Evolutionary conservation across 1,140 invertebrate species (phyloP).

Genomic region (Scaptodrosophila lebanonensis): DNA sequence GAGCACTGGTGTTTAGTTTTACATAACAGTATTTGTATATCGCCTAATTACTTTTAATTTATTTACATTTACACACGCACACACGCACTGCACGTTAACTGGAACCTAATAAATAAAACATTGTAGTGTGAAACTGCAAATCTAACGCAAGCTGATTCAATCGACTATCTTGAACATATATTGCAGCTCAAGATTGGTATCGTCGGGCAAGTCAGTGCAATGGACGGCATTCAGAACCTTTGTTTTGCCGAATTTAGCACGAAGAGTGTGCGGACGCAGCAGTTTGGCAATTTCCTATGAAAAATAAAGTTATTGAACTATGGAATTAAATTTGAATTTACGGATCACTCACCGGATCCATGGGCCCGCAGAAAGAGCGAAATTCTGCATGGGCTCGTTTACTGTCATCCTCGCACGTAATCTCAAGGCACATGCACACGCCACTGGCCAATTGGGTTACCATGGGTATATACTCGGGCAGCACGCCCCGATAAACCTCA

Average conservation of each 20-base stretch:
- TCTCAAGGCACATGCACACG: constrained; percentile 90
- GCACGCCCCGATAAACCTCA: constrained; percentile 95
- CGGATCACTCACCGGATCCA: constrained; percentile 86
- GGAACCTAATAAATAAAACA: constrained; percentile 18
- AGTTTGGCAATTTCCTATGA: constrained; percentile 89
- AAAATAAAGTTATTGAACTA: constrained; percentile 5
- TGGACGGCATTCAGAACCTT: constrained; percentile 93
- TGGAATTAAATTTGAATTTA: background rate
- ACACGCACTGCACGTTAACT: constrained; percentile 5
- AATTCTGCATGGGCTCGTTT: constrained; percentile 82
- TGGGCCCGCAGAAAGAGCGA: constrained; percentile 90
- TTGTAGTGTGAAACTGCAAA: too few relatives aligned
- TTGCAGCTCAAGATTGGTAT: constrained; percentile 89
- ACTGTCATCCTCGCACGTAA: constrained; percentile 82
- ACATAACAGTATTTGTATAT: background rate
- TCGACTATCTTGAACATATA: constrained; percentile 88
- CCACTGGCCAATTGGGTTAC: constrained; percentile 89
- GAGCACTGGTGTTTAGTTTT: constrained; percentile 36
- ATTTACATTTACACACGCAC: constrained; percentile 19
- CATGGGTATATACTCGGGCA: constrained; percentile 91
- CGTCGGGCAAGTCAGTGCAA: constrained; percentile 94
- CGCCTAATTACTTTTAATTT: constrained; percentile 51
- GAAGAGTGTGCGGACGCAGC: constrained; percentile 87
- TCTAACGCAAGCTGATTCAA: constrained; percentile 27
- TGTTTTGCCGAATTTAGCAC: constrained; percentile 89